Evolutionary conservation across 2,888 invertebrate genomes (phyloP).

Genomic region (Drosophila meridionalis): DNA sequence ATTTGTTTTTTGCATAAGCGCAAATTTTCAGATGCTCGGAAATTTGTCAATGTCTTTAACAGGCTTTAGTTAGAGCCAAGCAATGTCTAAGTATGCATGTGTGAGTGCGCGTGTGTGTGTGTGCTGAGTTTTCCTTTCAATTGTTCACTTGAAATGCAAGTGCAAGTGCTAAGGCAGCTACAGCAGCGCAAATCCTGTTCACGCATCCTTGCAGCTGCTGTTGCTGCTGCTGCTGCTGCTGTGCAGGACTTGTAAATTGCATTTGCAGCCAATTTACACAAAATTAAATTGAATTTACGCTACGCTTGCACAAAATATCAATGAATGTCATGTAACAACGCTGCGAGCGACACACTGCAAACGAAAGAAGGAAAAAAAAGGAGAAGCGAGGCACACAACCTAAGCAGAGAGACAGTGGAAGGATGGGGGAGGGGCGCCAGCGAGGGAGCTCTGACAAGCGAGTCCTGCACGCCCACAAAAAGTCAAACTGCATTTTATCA

Average conservation of each 20-base stretch:
- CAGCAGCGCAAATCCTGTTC: constrained; percentile 47
- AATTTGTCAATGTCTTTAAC: constrained; percentile 8
- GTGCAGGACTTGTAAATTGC: constrained; percentile 67
- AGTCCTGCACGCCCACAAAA: constrained; percentile 51
- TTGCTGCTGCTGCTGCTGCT: constrained; percentile 28
- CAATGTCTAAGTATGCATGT: neutral
- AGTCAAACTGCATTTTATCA: constrained; percentile 75
- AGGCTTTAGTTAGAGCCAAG: neutral
- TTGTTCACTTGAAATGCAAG: constrained; percentile 39
- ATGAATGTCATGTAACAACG: constrained; percentile 69
- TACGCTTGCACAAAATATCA: constrained; percentile 77
- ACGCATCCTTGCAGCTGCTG: constrained; percentile 44
- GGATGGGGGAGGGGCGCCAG: neutral
- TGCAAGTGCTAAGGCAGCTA: constrained; percentile 26
- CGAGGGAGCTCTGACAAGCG: neutral
- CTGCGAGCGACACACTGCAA: constrained; percentile 33
- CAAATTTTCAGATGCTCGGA: neutral
- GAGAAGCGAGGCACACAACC: constrained; percentile 18
- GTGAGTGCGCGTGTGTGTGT: constrained; percentile 5
- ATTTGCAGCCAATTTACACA: constrained; percentile 78
- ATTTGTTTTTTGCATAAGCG: constrained; percentile 8
- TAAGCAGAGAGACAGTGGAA: neutral
- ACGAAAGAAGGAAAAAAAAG: constrained; percentile 3
- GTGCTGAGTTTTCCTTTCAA: constrained; percentile 17
- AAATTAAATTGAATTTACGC: constrained; percentile 78